Evolutionary conservation across 2,888 invertebrate genomes (phyloP).

Genomic region (Thyatira batis): DNA sequence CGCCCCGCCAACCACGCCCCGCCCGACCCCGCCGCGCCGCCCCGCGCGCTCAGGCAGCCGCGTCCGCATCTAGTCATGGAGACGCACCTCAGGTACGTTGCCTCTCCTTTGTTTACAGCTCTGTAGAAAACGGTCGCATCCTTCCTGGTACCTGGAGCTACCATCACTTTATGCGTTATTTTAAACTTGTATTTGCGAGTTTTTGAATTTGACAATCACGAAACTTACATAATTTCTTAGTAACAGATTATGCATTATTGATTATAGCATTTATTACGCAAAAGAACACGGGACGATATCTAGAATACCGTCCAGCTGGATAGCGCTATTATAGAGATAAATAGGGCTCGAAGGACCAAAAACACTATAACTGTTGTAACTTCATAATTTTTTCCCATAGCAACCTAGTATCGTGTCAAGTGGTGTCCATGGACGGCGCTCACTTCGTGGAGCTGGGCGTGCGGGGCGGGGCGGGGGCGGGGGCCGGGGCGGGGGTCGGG

Average conservation of each 20-base stretch:
- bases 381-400: constrained; percentile 45
- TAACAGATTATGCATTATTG: too few relatives aligned
- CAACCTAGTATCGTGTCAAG: constrained; percentile 86
- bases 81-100: background rate
- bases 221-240: too few relatives aligned
- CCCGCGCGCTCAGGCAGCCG: too few relatives aligned
- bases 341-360: background rate
- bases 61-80: background rate
- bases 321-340: too few relatives aligned
- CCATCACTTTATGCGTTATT: background rate
- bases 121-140: too few relatives aligned
- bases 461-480: constrained; percentile 73
- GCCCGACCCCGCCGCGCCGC: background rate
- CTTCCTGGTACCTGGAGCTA: too few relatives aligned
- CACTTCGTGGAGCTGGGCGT: constrained; percentile 88
- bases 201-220: too few relatives aligned
- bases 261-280: too few relatives aligned
- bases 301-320: too few relatives aligned
- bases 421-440: constrained; percentile 79
- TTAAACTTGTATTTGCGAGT: too few relatives aligned
- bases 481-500: constrained; percentile 61
- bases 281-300: too few relatives aligned
- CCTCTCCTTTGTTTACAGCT: background rate
- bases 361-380: background rate
- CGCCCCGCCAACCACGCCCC: constrained; percentile 62